Conservation (phyloP, 2,113 vertebrate species). For the Vombatus ursinus region DNA sequence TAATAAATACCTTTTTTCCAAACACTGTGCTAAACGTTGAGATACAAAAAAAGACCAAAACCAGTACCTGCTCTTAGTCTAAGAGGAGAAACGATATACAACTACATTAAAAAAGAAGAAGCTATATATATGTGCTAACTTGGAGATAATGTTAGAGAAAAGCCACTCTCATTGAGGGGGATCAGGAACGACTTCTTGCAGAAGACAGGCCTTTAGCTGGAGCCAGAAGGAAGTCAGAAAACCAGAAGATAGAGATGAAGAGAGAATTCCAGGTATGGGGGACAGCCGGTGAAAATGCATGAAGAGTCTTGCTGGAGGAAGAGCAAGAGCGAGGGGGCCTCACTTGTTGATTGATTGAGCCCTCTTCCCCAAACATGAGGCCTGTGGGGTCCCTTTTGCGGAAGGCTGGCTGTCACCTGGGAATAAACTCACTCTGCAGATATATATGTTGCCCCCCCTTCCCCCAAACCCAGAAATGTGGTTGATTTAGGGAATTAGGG, state of each 20-base stretch:
- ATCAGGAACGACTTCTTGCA: neutral
- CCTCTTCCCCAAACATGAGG: neutral
- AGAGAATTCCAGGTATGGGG: neutral
- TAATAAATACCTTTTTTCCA: neutral
- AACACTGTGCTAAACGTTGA: neutral
- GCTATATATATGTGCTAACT: neutral
- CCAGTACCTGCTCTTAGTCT: neutral
- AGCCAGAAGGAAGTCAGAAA: neutral
- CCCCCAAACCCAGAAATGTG: neutral
- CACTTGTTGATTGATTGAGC: neutral
- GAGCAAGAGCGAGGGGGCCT: neutral
- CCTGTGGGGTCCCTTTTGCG: neutral
- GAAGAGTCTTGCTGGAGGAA: neutral
- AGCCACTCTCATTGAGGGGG: neutral
- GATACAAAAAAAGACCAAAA: too few relatives aligned
- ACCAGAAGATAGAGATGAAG: neutral
- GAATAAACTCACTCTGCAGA: neutral
- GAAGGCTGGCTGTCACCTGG: neutral
- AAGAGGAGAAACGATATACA: neutral
- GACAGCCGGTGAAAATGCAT: neutral
- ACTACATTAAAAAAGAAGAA: neutral
- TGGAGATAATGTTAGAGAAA: neutral
- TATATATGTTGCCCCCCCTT: neutral
- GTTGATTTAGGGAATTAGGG: constrained; percentile 44
- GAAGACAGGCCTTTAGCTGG: neutral